Base-by-base conservation (phyloP, 1,140 invertebrate genomes). In the Phortica variegata region DNA sequence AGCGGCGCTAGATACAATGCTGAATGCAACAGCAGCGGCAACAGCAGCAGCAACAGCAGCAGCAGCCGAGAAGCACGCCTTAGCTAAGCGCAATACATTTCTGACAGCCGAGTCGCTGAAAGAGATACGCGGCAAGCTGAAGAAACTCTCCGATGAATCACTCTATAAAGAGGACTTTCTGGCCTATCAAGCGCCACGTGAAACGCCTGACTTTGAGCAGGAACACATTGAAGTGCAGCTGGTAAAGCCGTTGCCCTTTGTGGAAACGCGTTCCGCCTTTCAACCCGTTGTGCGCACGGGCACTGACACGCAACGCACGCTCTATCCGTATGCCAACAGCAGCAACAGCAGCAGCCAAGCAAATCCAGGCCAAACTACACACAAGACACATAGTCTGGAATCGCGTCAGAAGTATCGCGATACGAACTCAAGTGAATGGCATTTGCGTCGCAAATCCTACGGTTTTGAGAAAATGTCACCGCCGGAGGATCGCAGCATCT, bases 371-470 rank as follows among this genome's bases (percentile, higher is more conserved):
- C n/a, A n/a, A n/a, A n/a, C n/a, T n/a, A n/a, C 44, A 41, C 68
- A 77, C 34, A 81, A 79, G 4, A 82, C 81, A 4, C 79, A 81
- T 38, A 84, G 82, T 54, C 48, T 83, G 40, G 82, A 84, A 60
- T 79, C 80, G 0, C 66, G 81, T 18, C 75, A 78, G 37, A 69
- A 66, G 2, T 62, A 61, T 9, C 56, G 71, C 20, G 81, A 80
- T 56, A 77, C 76, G 29, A 74, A 42, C 29, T 65, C 73, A 7
- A 75, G 84, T 47, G 85, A 86, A 49, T 87, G 85, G 85, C 84
- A 84, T 58, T 80, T 82, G 52, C 77, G 85, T 52, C 77, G 86
- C 51, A 87, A 87, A 72, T 87, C 85, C 3, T 88, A 87, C 58
- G 86, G 85, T 42, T 88, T 88, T 56, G 86, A 88, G 74, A 82